phyloP scores from a whole-genome alignment of 2,888 invertebrate species.

The Frankliniella intonsa region DNA sequence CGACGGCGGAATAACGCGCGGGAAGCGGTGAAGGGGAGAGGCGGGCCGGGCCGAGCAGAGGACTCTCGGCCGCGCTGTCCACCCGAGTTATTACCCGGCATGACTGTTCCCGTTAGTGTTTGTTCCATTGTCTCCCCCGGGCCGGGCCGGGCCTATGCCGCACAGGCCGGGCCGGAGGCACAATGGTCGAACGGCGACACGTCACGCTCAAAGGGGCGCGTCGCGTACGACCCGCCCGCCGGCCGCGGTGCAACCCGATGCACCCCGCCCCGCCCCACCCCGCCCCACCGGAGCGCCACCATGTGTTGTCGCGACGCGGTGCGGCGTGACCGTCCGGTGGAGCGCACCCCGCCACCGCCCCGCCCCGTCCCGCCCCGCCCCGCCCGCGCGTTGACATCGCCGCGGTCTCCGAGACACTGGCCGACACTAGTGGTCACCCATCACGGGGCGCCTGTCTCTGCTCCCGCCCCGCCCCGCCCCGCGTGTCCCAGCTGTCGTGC shows the following conservation, averaged over 20 bases:
- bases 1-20: no score
- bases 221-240: not conserved
- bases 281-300: not conserved
- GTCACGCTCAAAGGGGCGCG: no score
- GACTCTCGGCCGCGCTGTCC: no score
- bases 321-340: not conserved
- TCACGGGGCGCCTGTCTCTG: not conserved
- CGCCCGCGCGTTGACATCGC: not conserved
- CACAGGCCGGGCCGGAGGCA: not conserved
- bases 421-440: not conserved
- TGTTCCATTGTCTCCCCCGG: constrained; percentile 5
- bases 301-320: not conserved
- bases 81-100: not conserved
- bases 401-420: not conserved
- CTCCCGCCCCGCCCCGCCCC: not conserved
- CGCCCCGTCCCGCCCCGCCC: not conserved
- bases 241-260: not conserved
- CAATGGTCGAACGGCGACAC: no score
- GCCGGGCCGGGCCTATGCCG: not conserved
- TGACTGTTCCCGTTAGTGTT: constrained; percentile 4
- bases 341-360: not conserved
- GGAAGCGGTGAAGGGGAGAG: no score
- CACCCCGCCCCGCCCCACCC: not conserved
- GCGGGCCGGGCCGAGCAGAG: no score
- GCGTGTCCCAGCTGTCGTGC: not conserved